These are phyloP conservation scores for Cacajao melanocephalus DNA, from an alignment of 2,797 vertebrate genomes.

Conservation along the genomic window DNA sequence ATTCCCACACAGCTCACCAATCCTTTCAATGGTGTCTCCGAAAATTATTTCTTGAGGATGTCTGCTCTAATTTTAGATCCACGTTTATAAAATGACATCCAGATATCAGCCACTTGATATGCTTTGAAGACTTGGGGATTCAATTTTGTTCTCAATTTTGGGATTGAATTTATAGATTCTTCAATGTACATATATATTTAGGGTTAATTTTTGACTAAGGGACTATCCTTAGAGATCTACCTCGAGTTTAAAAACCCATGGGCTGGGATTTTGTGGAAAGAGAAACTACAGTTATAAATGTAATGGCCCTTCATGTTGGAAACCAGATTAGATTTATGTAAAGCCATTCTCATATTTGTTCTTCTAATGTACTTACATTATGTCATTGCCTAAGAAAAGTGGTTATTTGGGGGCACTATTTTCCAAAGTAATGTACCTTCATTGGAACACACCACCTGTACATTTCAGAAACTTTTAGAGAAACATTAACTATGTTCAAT, in stretches of 20 bases:
- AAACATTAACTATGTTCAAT: slow-evolving; percentile 1
- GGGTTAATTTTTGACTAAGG: neutral
- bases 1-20: neutral
- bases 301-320: neutral
- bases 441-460: neutral
- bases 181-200: neutral
- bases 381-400: slow-evolving; percentile 35
- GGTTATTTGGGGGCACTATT: slow-evolving; percentile 35
- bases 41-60: slow-evolving; percentile 14
- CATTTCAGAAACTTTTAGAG: slow-evolving; percentile 45
- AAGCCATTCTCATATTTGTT: slow-evolving; percentile 32
- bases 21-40: neutral
- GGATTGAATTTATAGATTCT: neutral
- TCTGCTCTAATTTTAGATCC: neutral
- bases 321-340: slow-evolving; percentile 29
- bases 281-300: neutral
- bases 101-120: neutral
- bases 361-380: slow-evolving; percentile 31
- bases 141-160: neutral
- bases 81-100: neutral
- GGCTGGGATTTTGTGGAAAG: neutral
- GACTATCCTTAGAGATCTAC: neutral
- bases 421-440: slow-evolving; percentile 40
- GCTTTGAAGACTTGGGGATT: neutral
- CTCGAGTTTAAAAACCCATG: neutral